These are phyloP conservation scores for Brassicogethes aeneus DNA, from an alignment of 2,888 invertebrate species.

Conservation along the genomic window DNA sequence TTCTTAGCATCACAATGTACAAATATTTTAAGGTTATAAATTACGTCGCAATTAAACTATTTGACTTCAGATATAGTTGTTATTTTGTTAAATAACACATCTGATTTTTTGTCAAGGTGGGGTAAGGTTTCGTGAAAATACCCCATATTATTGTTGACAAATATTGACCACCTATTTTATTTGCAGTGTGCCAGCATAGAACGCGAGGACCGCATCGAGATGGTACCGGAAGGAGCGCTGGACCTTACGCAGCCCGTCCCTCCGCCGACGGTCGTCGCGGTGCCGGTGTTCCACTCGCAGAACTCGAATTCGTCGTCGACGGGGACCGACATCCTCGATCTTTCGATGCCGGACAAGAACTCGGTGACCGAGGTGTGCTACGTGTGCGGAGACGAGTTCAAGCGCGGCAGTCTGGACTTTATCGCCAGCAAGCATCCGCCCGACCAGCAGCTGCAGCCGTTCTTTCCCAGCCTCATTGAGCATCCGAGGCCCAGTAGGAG, in stretches of 20 bases:
- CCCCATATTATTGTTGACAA: too few species aligned
- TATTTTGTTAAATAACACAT: too few species aligned
- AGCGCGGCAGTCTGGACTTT: slow-evolving; percentile 70
- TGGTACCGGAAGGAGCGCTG: slow-evolving; percentile 40
- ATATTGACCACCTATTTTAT: too few species aligned
- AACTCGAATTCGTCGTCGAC: slow-evolving; percentile 44
- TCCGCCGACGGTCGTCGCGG: slow-evolving; percentile 31
- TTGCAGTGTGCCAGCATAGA: slow-evolving; percentile 28
- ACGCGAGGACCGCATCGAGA: slow-evolving; percentile 26
- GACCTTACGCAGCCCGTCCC: slow-evolving; percentile 49
- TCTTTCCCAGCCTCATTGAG: slow-evolving; percentile 67
- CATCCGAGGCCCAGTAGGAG: slow-evolving; percentile 81
- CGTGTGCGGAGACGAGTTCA: slow-evolving; percentile 83
- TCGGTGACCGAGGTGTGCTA: slow-evolving; percentile 84
- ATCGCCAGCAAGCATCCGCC: slow-evolving; percentile 48
- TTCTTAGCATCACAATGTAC: too few species aligned
- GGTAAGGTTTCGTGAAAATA: too few species aligned
- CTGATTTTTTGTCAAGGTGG: too few species aligned
- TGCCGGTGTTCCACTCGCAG: slow-evolving; percentile 35
- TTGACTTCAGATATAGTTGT: too few species aligned
- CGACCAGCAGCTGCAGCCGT: slow-evolving; percentile 41
- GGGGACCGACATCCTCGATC: slow-evolving; percentile 78
- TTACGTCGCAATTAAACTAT: too few species aligned
- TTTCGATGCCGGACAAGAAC: slow-evolving; percentile 90
- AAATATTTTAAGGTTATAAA: too few species aligned